Evolutionary conservation across 2,888 invertebrate species (phyloP), one percentile per base, ranked within the genome.

Genomic region (Seira musarum): DNA sequence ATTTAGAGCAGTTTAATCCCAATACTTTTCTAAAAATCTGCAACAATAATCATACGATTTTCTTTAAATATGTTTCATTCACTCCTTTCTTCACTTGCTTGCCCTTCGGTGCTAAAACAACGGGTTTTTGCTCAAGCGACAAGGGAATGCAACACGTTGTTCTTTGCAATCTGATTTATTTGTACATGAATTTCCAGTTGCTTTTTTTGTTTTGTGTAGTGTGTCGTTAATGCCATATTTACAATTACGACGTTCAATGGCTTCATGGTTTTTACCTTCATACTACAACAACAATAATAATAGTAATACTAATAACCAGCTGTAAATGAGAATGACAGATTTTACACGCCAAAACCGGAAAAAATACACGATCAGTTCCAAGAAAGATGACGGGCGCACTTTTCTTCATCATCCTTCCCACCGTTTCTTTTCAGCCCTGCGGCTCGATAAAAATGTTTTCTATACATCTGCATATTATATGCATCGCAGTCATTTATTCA

Each of bases 321-420:
- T 80, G 80, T 74, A 80, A 65, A 70, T 53, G 73, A 74, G 74
- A 80, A 80, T 80, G 80, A 80, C 80, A 80, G 80, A 74, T 80
- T 80, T 80, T 80, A 80, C 80, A 74, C 74, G 74, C 74, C 80
- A 73, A 80, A 80, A 80, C 80, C 80, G 80, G 80, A 80, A 74
- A 80, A 80, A 74, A 40, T 40, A 40, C 73, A 65, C 69, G 69
- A 69, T 65, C 60, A 70, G 66, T 80, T 80, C 80, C 74, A 74
- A 80, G 80, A 80, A 80, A 46, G 80, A 80, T 80, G 80, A 80
- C 74, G 64, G 74, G 74, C 74, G 69, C 74, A 80, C 74, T 80
- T 80, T 80, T 74, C 49, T 65, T 74, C 69, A 66, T 79, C 79
- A 80, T 35, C 80, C 74, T 74, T 79, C 79, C 69, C 73, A 79